A percentile compares a stretch with the other conserved stretches of the same genome.
phyloP scores from a whole-genome alignment of 2,888 invertebrate genomes.

The Ormyrus labotus region DNA sequence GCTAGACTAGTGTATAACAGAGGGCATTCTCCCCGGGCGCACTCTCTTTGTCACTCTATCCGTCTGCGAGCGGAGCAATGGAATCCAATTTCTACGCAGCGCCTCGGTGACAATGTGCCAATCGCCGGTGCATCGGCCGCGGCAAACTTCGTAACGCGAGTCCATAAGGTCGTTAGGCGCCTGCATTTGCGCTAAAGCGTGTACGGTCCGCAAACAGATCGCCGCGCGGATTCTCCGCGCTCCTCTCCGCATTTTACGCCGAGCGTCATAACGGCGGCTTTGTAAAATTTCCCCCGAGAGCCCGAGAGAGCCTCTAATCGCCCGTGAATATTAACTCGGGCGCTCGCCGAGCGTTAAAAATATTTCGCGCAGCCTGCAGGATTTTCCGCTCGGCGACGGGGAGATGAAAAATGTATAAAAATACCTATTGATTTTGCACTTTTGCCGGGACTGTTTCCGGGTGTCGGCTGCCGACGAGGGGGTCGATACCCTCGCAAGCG shows the following conservation, averaged over 20 bases:
- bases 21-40: neutral
- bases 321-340: neutral
- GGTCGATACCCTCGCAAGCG: conserved; percentile 51
- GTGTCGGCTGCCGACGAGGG: conserved; percentile 29
- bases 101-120: conserved; percentile 65
- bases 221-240: neutral
- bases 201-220: neutral
- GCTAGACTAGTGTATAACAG: conserved; percentile 3
- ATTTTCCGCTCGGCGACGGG: neutral
- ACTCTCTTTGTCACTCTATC: neutral
- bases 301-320: neutral
- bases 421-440: conserved; percentile 50
- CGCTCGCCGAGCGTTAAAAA: neutral
- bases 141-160: conserved; percentile 34
- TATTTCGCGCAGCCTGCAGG: too few relatives aligned
- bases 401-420: conserved; percentile 15
- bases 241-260: neutral
- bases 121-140: conserved; percentile 60
- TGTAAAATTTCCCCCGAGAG: conserved; percentile 4
- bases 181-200: conserved; percentile 18
- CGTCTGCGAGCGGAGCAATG: conserved; percentile 54
- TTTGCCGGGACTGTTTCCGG: conserved; percentile 38
- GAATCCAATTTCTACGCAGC: conserved; percentile 60
- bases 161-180: conserved; percentile 49
- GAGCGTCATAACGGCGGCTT: too few relatives aligned